phyloP scores from a whole-genome alignment of 2,113 vertebrate genomes.

The Taurulus bubalis region DNA sequence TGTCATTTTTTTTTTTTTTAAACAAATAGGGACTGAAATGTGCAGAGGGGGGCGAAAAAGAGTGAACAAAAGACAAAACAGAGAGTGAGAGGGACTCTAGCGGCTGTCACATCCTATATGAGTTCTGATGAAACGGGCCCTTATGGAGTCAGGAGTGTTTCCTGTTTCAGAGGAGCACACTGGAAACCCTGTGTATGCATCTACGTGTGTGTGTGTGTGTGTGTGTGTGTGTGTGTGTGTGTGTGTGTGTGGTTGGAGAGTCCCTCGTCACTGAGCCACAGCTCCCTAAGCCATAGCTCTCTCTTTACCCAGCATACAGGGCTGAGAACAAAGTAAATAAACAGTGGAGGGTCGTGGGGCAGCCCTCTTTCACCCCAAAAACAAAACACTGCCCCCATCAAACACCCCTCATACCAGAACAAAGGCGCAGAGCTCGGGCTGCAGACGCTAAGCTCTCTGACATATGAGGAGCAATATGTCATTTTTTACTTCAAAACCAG shows the following conservation, averaged over 20 bases:
- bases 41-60: slow-evolving; percentile 18
- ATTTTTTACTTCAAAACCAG: slow-evolving; percentile 68
- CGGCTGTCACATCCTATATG: slow-evolving; percentile 74
- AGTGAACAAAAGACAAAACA: slow-evolving; percentile 55
- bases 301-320: slow-evolving; percentile 84
- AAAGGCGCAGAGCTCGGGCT: slow-evolving; percentile 74
- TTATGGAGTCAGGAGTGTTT: slow-evolving; percentile 78
- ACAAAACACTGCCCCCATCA: slow-evolving; percentile 85
- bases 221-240: slow-evolving; percentile 35
- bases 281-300: slow-evolving; percentile 70
- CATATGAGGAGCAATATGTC: slow-evolving; percentile 77
- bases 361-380: slow-evolving; percentile 84
- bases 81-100: slow-evolving; percentile 55
- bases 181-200: slow-evolving; percentile 61
- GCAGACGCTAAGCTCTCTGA: slow-evolving; percentile 74
- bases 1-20: too few species aligned
- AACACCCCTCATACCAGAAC: slow-evolving; percentile 82
- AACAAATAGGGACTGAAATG: neutral
- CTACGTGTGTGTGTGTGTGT: slow-evolving; percentile 43
- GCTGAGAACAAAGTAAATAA: slow-evolving; percentile 86
- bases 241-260: slow-evolving; percentile 47
- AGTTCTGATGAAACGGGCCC: slow-evolving; percentile 73
- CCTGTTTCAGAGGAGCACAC: slow-evolving; percentile 75
- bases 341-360: slow-evolving; percentile 84
- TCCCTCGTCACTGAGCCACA: slow-evolving; percentile 63